phyloP scores from a whole-genome alignment of 1,140 invertebrate genomes.

The Drosophila novamexicana region DNA sequence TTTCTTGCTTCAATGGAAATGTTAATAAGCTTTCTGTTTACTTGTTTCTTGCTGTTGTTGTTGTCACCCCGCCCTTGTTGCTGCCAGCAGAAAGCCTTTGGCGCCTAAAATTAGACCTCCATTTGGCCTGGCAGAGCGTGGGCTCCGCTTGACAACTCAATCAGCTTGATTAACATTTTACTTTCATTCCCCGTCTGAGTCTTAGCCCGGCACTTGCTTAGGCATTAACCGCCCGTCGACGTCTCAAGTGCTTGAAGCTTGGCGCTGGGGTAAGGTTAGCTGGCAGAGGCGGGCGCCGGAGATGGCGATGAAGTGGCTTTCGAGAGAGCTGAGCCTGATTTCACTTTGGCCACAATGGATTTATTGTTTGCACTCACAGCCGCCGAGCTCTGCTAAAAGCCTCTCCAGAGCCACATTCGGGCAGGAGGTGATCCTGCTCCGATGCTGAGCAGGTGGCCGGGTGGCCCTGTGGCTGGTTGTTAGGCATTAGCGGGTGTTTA shows the following conservation, averaged over 20 bases:
- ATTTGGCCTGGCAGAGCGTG: constrained; percentile 18
- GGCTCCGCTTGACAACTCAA: constrained; percentile 70
- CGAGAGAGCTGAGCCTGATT: constrained; percentile 70
- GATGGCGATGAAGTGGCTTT: constrained; percentile 49
- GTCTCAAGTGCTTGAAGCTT: constrained; percentile 70
- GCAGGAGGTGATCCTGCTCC: constrained; percentile 14
- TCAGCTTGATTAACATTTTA: constrained; percentile 83
- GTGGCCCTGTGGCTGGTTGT: not conserved
- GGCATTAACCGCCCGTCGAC: constrained; percentile 69
- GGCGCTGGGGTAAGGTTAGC: not conserved
- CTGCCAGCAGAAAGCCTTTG: constrained; percentile 57
- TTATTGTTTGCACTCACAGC: constrained; percentile 69
- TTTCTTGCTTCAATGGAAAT: constrained; percentile 74
- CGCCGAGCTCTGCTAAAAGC: constrained; percentile 66
- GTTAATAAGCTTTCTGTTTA: constrained; percentile 65
- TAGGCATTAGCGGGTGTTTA: constrained; percentile 2
- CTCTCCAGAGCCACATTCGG: constrained; percentile 35
- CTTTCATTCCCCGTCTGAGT: constrained; percentile 44
- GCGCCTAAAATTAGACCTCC: constrained; percentile 78
- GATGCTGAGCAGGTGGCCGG: not conserved
- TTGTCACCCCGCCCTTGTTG: not conserved
- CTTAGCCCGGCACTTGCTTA: constrained; percentile 63
- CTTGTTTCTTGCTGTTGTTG: constrained; percentile 47
- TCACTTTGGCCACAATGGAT: constrained; percentile 81
- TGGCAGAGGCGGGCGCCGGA: not conserved